Evolutionary conservation across 64 coral and sea anemone species (phyloP), one percentile per base, ranked within the genome.

Genomic region (Astreopora myriophthalma): DNA sequence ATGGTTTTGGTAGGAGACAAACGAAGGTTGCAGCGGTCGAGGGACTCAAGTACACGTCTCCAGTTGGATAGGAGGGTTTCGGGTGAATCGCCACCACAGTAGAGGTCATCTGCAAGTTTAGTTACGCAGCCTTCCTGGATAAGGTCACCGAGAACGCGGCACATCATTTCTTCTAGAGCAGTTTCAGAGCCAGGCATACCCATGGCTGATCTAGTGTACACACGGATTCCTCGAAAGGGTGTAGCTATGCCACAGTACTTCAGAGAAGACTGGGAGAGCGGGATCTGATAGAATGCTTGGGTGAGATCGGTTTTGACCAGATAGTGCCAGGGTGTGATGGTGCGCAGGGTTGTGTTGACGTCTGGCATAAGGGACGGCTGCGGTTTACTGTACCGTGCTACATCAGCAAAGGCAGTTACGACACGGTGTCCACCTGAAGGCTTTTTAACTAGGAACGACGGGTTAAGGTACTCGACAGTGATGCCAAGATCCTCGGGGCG

Each of bases 231-330:
- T 8, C 68, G 38, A 48, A 92, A 85, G 14, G 80, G 80, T n/a
- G 80, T 92, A 8, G 90, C 70, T 34, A 86, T 57, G 36, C 90
- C 69, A 20, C 90, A 86, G 70, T 92, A 92, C 70, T 92, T 92
- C 23, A 31, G 29, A 8, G 81, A 92, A 27, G 28, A 20, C 36
- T 42, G 34, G 0, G 68, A 30, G 25, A 86, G 25, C 1, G 90
- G 90, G 67, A 86, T 86, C 36, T 86, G 90, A 34, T 92, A 89
- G 46, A 88, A 88, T 6, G 48, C 86, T 32, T 42, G 34, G 20
- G 32, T 75, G 36, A 88, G 70, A 61, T 77, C 75, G 24, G 88
- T 69, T 40, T 80, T 80, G 30, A 90, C 69, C 23, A 90, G 78
- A 48, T 80, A 80, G 51, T 0, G 52, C 27, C 38, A 55, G 12